Evolutionary conservation across 2,797 vertebrate genomes (phyloP).

Genomic region (Pteropus rufus): DNA sequence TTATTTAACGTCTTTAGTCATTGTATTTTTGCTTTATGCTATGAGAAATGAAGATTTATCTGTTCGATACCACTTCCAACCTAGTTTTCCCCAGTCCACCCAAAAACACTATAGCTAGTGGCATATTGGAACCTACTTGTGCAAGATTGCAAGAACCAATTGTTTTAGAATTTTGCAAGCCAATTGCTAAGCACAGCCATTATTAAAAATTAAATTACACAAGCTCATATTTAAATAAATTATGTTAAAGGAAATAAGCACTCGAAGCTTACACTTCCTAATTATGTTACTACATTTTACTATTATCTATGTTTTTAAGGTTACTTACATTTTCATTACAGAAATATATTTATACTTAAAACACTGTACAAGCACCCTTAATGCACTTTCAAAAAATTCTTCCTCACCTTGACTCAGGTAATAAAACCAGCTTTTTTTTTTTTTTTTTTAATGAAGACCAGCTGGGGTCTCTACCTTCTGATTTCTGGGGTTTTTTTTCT

Average conservation of each 20-base stretch:
- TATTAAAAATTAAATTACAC: neutral
- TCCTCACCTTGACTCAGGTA: neutral
- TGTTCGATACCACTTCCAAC: neutral
- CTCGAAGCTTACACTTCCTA: neutral
- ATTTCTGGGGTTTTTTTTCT: neutral
- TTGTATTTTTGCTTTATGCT: neutral
- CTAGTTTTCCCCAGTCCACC: neutral
- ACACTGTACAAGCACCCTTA: neutral
- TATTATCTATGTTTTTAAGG: neutral
- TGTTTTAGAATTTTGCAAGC: neutral
- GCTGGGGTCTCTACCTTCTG: neutral
- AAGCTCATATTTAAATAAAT: neutral
- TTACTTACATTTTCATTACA: neutral
- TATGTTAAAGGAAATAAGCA: neutral
- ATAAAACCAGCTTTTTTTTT: neutral
- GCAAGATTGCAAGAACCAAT: neutral
- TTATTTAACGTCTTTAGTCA: neutral
- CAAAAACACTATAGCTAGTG: neutral
- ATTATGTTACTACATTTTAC: neutral
- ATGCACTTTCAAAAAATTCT: neutral
- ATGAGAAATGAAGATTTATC: neutral
- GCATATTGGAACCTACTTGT: neutral
- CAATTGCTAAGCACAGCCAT: neutral
- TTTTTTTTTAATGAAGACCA: neutral
- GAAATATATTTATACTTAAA: constrained; percentile 2